A percentile compares a stretch with the other conserved stretches of the same genome.
These are phyloP conservation scores for Rhagium mordax DNA, from an alignment of 2,888 invertebrate species.

Conservation along the genomic window DNA sequence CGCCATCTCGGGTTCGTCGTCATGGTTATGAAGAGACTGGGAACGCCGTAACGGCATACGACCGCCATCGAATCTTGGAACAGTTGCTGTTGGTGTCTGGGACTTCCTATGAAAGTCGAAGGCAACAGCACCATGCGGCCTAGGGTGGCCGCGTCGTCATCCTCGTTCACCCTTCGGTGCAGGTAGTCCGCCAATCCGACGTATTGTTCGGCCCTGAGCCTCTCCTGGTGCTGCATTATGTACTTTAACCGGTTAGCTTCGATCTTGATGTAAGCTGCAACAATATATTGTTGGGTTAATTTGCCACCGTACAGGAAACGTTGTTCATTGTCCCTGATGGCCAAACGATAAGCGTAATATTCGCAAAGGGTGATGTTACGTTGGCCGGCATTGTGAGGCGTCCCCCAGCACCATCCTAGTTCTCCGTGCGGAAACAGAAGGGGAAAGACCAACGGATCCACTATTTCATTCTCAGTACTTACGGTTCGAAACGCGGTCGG, in stretches of 20 bases:
- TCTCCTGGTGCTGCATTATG: constrained; percentile 1
- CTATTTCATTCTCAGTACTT: neutral
- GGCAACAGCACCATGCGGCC: constrained; percentile 30
- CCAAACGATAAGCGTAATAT: constrained; percentile 32
- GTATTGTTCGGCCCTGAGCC: neutral
- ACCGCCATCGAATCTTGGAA: constrained; percentile 22
- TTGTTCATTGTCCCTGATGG: constrained; percentile 17
- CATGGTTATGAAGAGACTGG: constrained; percentile 41
- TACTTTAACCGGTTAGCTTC: constrained; percentile 19
- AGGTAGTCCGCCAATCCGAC: neutral
- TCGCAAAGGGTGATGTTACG: constrained; percentile 13
- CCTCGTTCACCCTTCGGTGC: neutral
- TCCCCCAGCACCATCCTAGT: neutral
- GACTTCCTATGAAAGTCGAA: neutral
- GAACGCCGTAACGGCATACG: constrained; percentile 31
- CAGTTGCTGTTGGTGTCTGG: neutral
- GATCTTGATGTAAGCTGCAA: constrained; percentile 19
- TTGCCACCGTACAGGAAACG: constrained; percentile 29
- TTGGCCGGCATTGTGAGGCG: neutral
- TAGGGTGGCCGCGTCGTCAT: constrained; percentile 2
- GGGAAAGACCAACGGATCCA: neutral
- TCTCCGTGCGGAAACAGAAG: neutral
- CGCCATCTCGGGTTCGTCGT: constrained; percentile 41
- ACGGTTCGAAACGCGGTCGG: neutral
- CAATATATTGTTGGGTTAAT: constrained; percentile 40